Base-by-base conservation (phyloP, 37 sponge, comb jelly and placozoan species). In the Haliclona indistincta region DNA sequence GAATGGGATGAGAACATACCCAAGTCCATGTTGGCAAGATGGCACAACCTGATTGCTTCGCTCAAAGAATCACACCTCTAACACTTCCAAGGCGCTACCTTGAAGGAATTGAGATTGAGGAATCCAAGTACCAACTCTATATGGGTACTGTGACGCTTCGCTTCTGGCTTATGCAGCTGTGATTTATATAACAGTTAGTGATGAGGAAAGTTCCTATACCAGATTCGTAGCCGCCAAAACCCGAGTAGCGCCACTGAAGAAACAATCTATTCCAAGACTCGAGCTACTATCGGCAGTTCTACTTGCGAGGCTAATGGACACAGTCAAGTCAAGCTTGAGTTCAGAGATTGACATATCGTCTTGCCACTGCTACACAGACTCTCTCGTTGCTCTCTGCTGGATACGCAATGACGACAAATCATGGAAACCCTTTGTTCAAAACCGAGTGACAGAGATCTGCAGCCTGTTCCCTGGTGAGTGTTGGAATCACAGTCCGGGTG, bases 71-170 rank as follows among this genome's bases (percentile, higher is more conserved):
- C 53, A 19, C 54, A 47, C 53, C 66, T 1, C 10, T 76, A 22
- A 36, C 77, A 3, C 63, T 76, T 30, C 77, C 66, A 38, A 43
- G 66, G 47, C 47, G 77, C 53, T 64, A 64, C 19, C 52, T 22
- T 43, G 65, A 76, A 6, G 52, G 53, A 15, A 40, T 64, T 34
- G 36, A 63, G 1, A 66, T 37, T 28, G 66, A 63, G 32, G 65
- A 54, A 17, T 15, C 25, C 41, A 25, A 64, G 20, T 76, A 76
- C 38, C 63, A 58, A 23, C 77, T 76, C n/a, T n/a, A 5, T 65
- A 38, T 26, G 77, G 77, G 25, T 76, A 36, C 53, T 64, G 77
- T 45, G 77, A 76, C 51, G 77, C 77, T 67, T 76, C 77, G 22
- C 53, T 49, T n/a, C 22, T 43, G 26, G 69, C 79, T 2, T 78